Conservation (phyloP, 2,797 vertebrate genomes). For the Urophycis tenuis region DNA sequence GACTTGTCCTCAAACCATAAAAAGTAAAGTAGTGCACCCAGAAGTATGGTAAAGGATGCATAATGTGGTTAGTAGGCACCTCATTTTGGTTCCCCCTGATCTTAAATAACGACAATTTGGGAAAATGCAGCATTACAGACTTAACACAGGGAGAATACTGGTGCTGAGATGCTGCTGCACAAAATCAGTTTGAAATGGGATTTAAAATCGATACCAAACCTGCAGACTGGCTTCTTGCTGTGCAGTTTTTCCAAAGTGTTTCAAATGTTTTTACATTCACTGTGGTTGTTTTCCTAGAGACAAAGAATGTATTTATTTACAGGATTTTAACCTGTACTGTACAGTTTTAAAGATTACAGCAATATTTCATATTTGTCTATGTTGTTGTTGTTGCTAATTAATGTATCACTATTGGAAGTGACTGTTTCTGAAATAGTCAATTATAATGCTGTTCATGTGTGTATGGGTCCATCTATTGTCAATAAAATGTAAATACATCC, state of each 20-base stretch:
- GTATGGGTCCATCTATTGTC: slow-evolving; percentile 25
- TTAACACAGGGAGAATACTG: slow-evolving; percentile 12
- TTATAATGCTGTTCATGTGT: slow-evolving; percentile 20
- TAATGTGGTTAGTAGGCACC: slow-evolving; percentile 34
- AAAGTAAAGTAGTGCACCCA: slow-evolving; percentile 13
- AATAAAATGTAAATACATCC: slow-evolving; percentile 59
- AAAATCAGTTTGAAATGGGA: slow-evolving; percentile 12
- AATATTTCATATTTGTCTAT: slow-evolving; percentile 41
- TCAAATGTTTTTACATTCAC: slow-evolving; percentile 8
- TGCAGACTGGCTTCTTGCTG: slow-evolving; percentile 7
- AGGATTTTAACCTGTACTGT: slow-evolving; percentile 68
- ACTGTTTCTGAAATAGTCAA: slow-evolving; percentile 30
- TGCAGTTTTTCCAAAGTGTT: slow-evolving; percentile 37
- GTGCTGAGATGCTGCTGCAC: slow-evolving; percentile 2
- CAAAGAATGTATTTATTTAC: slow-evolving; percentile 67
- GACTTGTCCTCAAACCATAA: slow-evolving; percentile 3
- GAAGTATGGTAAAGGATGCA: slow-evolving; percentile 30
- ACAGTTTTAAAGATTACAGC: slow-evolving; percentile 51
- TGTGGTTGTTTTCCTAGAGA: slow-evolving; percentile 39
- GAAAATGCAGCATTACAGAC: background rate
- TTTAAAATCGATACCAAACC: background rate
- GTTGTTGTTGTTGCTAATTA: slow-evolving; percentile 22
- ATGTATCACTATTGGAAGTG: slow-evolving; percentile 16
- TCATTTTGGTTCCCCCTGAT: slow-evolving; percentile 32
- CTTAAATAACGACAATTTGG: slow-evolving; percentile 9